Percentiles rank a stretch among this genome's conserved stretches.
Evolutionary conservation across 2,113 vertebrate genomes (phyloP).

Genomic region (Abramis brama): DNA sequence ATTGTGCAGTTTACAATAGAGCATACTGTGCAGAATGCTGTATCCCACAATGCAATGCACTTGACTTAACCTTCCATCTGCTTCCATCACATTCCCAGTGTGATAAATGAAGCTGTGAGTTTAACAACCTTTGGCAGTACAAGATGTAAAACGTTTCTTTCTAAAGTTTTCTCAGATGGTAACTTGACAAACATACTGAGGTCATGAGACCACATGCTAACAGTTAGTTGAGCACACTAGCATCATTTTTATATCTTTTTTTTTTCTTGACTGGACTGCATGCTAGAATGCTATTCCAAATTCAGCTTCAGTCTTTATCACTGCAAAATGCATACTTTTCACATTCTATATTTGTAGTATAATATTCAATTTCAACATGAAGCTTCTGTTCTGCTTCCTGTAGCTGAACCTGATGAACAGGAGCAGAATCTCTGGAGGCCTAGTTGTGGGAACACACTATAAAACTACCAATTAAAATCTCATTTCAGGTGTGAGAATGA

Average conservation of each 20-base stretch:
- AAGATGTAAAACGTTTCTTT: background rate
- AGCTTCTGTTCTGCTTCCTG: background rate
- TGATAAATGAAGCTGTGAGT: constrained; percentile 23
- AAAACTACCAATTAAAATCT: constrained; percentile 55
- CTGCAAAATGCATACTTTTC: background rate
- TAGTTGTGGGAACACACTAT: constrained; percentile 5
- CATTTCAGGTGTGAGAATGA: constrained; percentile 45
- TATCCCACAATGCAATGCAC: constrained; percentile 10
- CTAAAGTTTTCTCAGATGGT: too few species aligned
- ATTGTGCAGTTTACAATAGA: background rate
- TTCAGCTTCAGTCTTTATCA: background rate
- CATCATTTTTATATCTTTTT: background rate
- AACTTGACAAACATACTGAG: background rate
- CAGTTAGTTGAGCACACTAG: background rate
- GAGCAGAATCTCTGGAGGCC: constrained; percentile 1
- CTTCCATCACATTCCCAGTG: constrained; percentile 11
- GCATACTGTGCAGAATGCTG: background rate
- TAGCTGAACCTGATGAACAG: background rate
- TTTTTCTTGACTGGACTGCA: background rate
- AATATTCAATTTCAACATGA: background rate
- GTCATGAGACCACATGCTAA: background rate
- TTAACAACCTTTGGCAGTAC: background rate
- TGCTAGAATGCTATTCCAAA: background rate
- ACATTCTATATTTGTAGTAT: background rate
- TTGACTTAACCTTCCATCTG: constrained; percentile 25